Evolutionary conservation across 2,888 invertebrate species (phyloP).

Genomic region (Macrostomum cliftonense): DNA sequence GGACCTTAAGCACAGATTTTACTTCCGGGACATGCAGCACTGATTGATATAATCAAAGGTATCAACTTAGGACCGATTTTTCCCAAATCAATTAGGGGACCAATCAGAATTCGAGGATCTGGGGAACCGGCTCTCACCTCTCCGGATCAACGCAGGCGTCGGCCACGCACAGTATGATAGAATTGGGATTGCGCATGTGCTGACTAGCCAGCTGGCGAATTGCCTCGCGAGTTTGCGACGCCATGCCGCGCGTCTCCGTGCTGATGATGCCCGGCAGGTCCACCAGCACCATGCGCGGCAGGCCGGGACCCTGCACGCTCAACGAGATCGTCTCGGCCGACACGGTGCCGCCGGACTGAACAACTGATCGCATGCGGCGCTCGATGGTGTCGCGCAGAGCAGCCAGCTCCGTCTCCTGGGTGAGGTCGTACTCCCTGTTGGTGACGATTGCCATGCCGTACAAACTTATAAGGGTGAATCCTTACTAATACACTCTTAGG

Average conservation of each 20-base stretch:
- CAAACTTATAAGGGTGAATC: too few species aligned
- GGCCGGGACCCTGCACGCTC: conserved; percentile 88
- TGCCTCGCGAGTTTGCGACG: conserved; percentile 74
- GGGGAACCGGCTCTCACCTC: too few species aligned
- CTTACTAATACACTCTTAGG: too few species aligned
- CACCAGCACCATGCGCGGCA: conserved; percentile 91
- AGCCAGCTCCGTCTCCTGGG: conserved; percentile 69
- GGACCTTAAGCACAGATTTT: too few species aligned
- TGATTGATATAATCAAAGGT: too few species aligned
- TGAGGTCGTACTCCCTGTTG: conserved; percentile 48
- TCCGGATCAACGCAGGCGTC: too few species aligned
- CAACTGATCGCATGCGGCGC: conserved; percentile 70
- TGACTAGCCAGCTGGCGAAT: conserved; percentile 75
- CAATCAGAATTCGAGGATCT: too few species aligned
- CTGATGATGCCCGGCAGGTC: conserved; percentile 94
- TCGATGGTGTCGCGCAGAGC: conserved; percentile 57
- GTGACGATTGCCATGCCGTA: too few species aligned
- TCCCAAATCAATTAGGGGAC: too few species aligned
- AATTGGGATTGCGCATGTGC: conserved; percentile 98
- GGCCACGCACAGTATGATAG: conserved; percentile 80
- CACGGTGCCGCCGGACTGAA: conserved; percentile 59
- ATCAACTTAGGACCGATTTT: too few species aligned
- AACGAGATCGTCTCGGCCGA: conserved; percentile 88
- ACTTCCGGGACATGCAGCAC: too few species aligned
- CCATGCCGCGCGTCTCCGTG: conserved; percentile 92